A percentile compares a stretch with the other conserved stretches of the same genome.
phyloP scores from a whole-genome alignment of 2,797 vertebrate species.

The Natrix natrix region DNA sequence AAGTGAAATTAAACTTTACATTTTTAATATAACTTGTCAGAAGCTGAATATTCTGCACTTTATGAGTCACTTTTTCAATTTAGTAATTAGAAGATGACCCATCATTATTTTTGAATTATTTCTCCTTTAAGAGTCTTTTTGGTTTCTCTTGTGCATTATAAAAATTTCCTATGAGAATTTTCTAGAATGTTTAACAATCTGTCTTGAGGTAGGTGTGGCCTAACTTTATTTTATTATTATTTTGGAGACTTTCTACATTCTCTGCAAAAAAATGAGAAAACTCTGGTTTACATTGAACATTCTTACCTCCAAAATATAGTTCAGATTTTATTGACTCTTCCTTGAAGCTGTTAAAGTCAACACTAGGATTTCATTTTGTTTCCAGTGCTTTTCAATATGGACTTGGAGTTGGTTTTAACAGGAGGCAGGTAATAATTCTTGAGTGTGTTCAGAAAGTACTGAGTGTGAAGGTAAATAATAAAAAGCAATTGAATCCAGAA shows the following conservation, averaged over 20 bases:
- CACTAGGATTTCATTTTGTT: not conserved
- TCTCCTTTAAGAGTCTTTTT: not conserved
- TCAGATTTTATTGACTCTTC: not conserved
- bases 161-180: not conserved
- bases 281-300: not conserved
- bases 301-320: not conserved
- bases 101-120: not conserved
- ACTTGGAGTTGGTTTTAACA: not conserved
- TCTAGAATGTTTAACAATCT: not conserved
- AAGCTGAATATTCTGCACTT: not conserved
- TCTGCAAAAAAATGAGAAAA: not conserved
- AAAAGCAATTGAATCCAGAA: not conserved
- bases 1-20: not conserved
- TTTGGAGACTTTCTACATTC: not conserved
- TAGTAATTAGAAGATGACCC: not conserved
- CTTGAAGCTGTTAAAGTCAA: not conserved
- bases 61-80: not conserved
- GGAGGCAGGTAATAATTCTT: not conserved
- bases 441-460: not conserved
- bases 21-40: not conserved
- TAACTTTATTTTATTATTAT: not conserved
- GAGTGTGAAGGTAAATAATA: not conserved
- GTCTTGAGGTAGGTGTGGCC: not conserved
- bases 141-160: not conserved
- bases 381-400: not conserved